phyloP scores from a whole-genome alignment of 2,113 vertebrate genomes.

The Thinocorus orbignyianus region DNA sequence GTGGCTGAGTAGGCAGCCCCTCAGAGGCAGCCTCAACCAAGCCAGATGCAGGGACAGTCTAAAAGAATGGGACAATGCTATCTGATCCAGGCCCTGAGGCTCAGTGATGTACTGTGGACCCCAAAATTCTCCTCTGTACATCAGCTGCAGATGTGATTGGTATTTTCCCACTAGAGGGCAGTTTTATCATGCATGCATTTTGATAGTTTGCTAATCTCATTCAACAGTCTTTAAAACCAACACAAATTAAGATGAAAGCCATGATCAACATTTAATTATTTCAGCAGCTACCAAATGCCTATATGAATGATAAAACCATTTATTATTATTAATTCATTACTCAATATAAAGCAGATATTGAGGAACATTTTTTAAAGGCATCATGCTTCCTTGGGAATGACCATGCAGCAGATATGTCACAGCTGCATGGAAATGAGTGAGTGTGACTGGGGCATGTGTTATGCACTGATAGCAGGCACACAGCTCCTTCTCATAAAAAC shows the following conservation, averaged over 20 bases:
- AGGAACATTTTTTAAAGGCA: neutral
- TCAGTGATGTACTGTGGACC: neutral
- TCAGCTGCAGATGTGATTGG: neutral
- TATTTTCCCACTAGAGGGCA: slow-evolving; percentile 39
- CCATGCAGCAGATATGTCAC: neutral
- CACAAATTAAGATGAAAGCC: neutral
- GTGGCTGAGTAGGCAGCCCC: neutral
- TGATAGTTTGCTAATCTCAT: neutral
- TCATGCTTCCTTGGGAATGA: neutral
- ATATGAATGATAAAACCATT: neutral
- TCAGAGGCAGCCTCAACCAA: no score
- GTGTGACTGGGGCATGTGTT: no score
- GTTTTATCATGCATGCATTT: neutral
- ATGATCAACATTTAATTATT: neutral
- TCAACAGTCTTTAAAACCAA: neutral
- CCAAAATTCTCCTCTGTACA: fast-evolving
- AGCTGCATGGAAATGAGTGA: neutral
- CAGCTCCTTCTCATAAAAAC: neutral
- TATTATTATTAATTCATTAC: neutral
- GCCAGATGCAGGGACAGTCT: neutral
- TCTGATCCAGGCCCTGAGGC: neutral
- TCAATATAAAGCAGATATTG: neutral
- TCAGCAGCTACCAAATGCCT: neutral
- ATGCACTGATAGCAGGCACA: neutral
- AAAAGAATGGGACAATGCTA: neutral